Base-by-base conservation (phyloP, 2,113 vertebrate species). In the Bubalus kerabau region DNA sequence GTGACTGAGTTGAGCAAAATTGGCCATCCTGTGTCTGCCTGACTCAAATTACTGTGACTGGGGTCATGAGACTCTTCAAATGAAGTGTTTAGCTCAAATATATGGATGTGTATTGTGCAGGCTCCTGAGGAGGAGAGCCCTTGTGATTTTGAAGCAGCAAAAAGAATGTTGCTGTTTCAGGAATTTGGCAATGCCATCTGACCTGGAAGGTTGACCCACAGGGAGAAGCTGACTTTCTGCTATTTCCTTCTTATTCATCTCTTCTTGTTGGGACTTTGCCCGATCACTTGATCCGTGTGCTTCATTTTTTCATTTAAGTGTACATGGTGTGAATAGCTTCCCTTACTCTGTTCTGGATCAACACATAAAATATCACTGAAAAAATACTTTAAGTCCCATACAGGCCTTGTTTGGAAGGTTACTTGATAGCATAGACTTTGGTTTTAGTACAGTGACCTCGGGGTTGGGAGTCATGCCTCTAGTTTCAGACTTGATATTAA, bases 21-120 rank as follows among this genome's bases (percentile, higher is more conserved):
- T 62, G 36, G 19, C 6, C 15, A 0, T 91, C n/a, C 30, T 91
- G 6, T 30, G 36, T 93, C 82, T 46, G 21, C 43, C 43, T 26
- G 60, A 74, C 46, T 43, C 74, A 13, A 52, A 6, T 56, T 57
- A 83, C 24, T 62, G 56, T 30, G 59, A 86, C 56, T 64, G 64
- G 74, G 52, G 40, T 81, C 23, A 64, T 95, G 87, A 54, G 76
- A 54, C 91, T 96, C 59, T 96, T 96, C 81, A 94, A 16, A 92
- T 81, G 56, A 95, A 84, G 82, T n/a, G 36, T 48, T 86, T 46
- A 83, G 30, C 43, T 87, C 30, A 87, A 40, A 23, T 78, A 32
- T n/a, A 3, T 43, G 52, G 30, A 43, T 82, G 15, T 23, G 11
- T 81, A 32, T 57, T 32, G 17, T 24, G 52, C 7, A 57, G 74